Percentiles rank a stretch among this genome's conserved stretches.
Evolutionary conservation across 2,113 vertebrate species (phyloP).

Genomic region (Laticauda colubrina): DNA sequence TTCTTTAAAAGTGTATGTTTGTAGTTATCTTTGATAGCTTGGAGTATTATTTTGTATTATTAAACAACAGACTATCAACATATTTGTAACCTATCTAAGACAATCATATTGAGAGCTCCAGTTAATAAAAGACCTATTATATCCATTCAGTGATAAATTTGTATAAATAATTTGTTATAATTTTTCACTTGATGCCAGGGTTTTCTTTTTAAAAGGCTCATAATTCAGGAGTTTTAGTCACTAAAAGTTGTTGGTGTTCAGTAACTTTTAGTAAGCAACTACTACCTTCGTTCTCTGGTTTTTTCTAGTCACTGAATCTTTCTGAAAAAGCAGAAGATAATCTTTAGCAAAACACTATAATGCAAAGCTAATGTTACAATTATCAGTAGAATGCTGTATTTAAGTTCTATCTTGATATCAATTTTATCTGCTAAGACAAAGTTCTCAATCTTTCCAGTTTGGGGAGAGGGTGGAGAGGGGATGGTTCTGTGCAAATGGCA

Average conservation of each 20-base stretch:
- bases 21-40: background rate
- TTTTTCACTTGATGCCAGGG: fast-evolving
- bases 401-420: background rate
- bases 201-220: background rate
- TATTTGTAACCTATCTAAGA: background rate
- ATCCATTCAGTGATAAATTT: background rate
- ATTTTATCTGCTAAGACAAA: background rate
- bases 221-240: background rate
- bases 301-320: background rate
- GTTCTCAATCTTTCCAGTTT: background rate
- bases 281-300: background rate
- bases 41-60: background rate
- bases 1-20: background rate
- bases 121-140: background rate
- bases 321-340: background rate
- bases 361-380: background rate
- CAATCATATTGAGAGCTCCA: fast-evolving
- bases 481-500: background rate
- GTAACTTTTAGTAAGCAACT: background rate
- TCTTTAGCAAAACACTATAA: background rate
- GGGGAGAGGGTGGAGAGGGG: background rate
- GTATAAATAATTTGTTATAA: background rate
- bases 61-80: background rate
- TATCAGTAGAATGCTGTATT: background rate
- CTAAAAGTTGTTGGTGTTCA: background rate